Conservation (phyloP, 92 coral and sea anemone genomes). For the Paramuricea clavata region DNA sequence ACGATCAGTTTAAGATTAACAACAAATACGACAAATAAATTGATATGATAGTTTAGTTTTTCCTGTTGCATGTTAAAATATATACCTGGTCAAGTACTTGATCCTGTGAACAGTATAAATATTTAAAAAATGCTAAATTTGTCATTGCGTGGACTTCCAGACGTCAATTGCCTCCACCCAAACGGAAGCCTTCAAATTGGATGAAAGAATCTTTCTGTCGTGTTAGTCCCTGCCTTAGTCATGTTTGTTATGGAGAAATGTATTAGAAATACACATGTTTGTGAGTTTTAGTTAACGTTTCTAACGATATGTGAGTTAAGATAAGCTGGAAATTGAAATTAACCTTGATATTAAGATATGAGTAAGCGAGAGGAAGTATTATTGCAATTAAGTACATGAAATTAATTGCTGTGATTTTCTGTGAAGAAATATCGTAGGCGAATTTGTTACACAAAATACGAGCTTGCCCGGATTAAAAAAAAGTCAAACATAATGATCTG, state of each 20-base stretch:
- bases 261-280: not conserved
- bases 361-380: slow-evolving; percentile 8
- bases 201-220: slow-evolving; percentile 30
- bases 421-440: slow-evolving; percentile 13
- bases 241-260: slow-evolving; percentile 1
- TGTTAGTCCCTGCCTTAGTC: not conserved
- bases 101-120: not conserved
- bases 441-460: not conserved
- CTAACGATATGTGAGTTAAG: not conserved
- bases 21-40: not conserved
- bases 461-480: not conserved
- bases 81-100: not conserved
- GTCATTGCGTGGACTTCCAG: slow-evolving; percentile 24
- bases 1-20: slow-evolving; percentile 5
- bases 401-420: slow-evolving; percentile 22
- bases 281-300: not conserved
- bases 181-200: not conserved
- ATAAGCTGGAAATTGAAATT: not conserved
- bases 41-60: not conserved
- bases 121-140: not conserved
- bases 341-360: not conserved
- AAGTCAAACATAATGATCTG: not conserved
- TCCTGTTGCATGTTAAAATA: not conserved
- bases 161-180: slow-evolving; percentile 19
- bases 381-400: slow-evolving; percentile 31